Evolutionary conservation across 2,888 invertebrate species (phyloP).

Genomic region (Cenopis cana): DNA sequence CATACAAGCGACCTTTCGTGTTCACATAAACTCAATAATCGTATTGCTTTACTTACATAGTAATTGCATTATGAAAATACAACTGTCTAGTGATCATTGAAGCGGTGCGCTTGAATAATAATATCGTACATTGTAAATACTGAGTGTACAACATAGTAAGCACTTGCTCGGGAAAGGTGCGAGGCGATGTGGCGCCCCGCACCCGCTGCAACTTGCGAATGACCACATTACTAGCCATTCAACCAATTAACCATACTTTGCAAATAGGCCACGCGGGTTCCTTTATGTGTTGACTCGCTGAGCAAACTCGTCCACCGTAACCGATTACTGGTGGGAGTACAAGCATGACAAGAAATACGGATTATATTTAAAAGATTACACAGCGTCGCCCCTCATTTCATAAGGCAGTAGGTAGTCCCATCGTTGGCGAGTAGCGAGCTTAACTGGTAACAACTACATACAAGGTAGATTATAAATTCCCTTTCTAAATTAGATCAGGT

Average conservation of each 20-base stretch:
- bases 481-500: background rate
- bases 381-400: no score
- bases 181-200: background rate
- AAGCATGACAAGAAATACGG: background rate
- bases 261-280: background rate
- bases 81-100: conserved; percentile 19
- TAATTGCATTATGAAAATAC: conserved; percentile 14
- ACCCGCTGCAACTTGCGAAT: conserved; percentile 4
- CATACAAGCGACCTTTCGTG: conserved; percentile 2
- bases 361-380: background rate
- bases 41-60: conserved; percentile 15
- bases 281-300: background rate
- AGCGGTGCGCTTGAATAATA: conserved; percentile 34
- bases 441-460: background rate
- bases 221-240: conserved; percentile 3
- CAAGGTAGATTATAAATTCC: background rate
- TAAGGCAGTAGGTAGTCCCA: no score
- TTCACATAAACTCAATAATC: conserved; percentile 14
- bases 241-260: conserved; percentile 7
- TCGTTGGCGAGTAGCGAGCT: no score
- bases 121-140: conserved; percentile 21
- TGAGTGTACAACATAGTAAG: conserved; percentile 25
- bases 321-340: background rate
- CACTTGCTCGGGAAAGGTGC: no score
- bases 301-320: background rate